A percentile compares a stretch with the other conserved stretches of the same genome.
Evolutionary conservation across 2,888 invertebrate species (phyloP).

Genomic region (Acronicta leporina): DNA sequence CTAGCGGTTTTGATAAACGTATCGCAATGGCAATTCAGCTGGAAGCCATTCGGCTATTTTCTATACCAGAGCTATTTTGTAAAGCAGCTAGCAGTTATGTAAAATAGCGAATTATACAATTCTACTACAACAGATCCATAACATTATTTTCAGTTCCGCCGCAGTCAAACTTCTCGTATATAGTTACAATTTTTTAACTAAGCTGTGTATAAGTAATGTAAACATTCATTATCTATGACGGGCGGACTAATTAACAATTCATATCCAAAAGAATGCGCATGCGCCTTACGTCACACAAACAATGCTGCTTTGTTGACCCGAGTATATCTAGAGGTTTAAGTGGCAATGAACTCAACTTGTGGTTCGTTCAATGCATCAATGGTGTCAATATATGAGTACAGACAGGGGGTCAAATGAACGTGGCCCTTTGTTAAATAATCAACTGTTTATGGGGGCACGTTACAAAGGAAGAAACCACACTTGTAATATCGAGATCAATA

Average conservation of each 20-base stretch:
- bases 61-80: too few relatives aligned
- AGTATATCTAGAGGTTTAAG: slow-evolving; percentile 53
- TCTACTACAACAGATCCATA: neutral
- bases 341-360: slow-evolving; percentile 71
- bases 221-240: slow-evolving; percentile 60
- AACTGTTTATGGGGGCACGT: slow-evolving; percentile 19
- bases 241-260: slow-evolving; percentile 67
- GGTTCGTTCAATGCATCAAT: slow-evolving; percentile 65
- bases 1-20: too few relatives aligned
- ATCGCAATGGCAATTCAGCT: too few relatives aligned
- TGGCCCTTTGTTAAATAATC: slow-evolving; percentile 64
- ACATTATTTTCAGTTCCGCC: neutral
- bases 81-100: too few relatives aligned
- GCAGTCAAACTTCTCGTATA: neutral
- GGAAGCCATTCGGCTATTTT: too few relatives aligned
- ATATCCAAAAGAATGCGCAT: slow-evolving; percentile 67
- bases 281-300: slow-evolving; percentile 63
- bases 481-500: slow-evolving; percentile 22
- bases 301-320: slow-evolving; percentile 61
- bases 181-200: slow-evolving; percentile 20
- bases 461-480: slow-evolving; percentile 3
- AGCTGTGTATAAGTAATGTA: slow-evolving; percentile 47
- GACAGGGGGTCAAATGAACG: slow-evolving; percentile 66
- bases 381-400: slow-evolving; percentile 71
- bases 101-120: too few relatives aligned